These are phyloP conservation scores for Maylandia zebra DNA, from an alignment of 2,113 vertebrate genomes.

Conservation along the genomic window DNA sequence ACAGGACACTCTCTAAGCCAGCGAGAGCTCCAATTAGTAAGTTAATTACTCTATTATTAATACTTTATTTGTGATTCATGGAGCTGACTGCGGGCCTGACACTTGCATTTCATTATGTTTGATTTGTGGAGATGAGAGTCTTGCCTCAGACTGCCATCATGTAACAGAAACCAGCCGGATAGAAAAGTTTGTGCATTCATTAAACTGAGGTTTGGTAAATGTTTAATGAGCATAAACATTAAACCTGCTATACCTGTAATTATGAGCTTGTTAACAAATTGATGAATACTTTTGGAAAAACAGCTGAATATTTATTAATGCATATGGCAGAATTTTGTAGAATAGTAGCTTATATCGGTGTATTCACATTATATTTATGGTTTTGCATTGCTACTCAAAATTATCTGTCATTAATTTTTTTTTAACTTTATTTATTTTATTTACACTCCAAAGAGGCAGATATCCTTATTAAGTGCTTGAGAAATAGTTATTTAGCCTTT, in stretches of 20 bases:
- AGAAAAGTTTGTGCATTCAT: background rate
- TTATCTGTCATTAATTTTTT: background rate
- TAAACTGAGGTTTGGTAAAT: background rate
- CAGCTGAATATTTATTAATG: background rate
- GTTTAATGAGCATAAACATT: background rate
- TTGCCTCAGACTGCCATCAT: background rate
- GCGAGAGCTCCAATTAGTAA: conserved; percentile 38
- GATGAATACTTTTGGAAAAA: background rate
- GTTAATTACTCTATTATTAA: conserved; percentile 57
- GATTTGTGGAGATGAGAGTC: conserved; percentile 31
- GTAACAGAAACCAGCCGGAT: background rate
- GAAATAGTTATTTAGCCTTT: background rate
- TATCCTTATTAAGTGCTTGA: background rate
- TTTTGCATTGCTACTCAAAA: background rate
- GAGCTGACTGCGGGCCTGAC: conserved; percentile 34
- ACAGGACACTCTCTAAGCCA: conserved; percentile 9
- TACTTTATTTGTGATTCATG: conserved; percentile 60
- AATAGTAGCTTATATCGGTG: background rate
- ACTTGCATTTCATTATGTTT: conserved; percentile 48
- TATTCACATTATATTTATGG: background rate
- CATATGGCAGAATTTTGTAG: background rate
- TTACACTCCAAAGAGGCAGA: background rate
- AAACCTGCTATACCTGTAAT: background rate
- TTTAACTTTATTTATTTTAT: background rate
- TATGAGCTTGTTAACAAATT: background rate